Evolutionary conservation across 2,888 invertebrate species (phyloP).

Genomic region (Melinaea menophilus): DNA sequence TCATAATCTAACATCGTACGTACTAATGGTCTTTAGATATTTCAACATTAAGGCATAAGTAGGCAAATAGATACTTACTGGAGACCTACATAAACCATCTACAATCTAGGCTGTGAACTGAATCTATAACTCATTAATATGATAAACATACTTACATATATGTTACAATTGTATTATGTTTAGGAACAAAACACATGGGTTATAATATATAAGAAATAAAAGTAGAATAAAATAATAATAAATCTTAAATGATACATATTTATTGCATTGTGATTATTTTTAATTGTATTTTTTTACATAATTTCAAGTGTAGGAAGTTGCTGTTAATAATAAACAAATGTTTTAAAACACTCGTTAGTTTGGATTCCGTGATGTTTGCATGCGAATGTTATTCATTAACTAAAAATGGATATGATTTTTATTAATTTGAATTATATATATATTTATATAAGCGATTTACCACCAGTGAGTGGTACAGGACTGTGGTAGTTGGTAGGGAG

Average conservation of each 20-base stretch:
- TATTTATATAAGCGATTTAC: too few relatives aligned
- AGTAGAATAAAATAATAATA: not conserved
- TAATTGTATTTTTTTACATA: not conserved
- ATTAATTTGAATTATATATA: not conserved
- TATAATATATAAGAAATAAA: not conserved
- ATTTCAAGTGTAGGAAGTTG: conserved; percentile 23
- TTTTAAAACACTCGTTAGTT: conserved; percentile 25
- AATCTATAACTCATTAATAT: not conserved
- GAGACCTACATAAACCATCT: not conserved
- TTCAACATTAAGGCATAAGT: conserved; percentile 7
- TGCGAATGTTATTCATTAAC: conserved; percentile 24
- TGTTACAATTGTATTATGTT: too few relatives aligned
- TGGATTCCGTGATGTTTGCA: conserved; percentile 36
- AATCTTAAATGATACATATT: too few relatives aligned
- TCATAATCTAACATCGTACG: conserved; percentile 7
- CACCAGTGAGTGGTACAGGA: too few relatives aligned
- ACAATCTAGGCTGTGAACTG: not conserved
- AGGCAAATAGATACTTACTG: conserved; percentile 3
- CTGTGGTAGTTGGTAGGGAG: too few relatives aligned
- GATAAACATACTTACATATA: not conserved
- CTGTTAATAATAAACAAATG: conserved; percentile 31
- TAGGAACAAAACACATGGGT: too few relatives aligned
- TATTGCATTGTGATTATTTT: not conserved
- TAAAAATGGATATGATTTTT: conserved; percentile 25
- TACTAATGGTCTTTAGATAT: conserved; percentile 25